Evolutionary conservation across 2,888 invertebrate genomes (phyloP).

Genomic region (Nymphalis c-album): DNA sequence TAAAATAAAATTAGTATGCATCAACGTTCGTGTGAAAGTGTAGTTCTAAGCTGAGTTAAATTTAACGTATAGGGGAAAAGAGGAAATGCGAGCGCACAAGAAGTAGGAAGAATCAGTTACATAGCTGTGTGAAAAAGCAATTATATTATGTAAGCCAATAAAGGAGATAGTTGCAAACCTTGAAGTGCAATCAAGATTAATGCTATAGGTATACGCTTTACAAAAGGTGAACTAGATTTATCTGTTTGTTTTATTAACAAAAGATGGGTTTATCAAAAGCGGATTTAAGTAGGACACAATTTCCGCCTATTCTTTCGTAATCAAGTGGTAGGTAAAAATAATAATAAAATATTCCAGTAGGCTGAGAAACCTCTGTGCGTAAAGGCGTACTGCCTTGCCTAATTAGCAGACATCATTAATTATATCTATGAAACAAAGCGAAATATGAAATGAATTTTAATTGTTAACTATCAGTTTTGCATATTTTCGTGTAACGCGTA

Average conservation of each 20-base stretch:
- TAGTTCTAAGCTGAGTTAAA: slow-evolving; percentile 7
- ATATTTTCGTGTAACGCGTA: not conserved
- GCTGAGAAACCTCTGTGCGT: slow-evolving; percentile 5
- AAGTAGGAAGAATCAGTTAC: slow-evolving; percentile 65
- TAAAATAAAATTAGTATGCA: no score
- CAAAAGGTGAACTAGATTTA: slow-evolving; percentile 48
- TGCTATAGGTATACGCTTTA: slow-evolving; percentile 39
- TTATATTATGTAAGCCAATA: slow-evolving; percentile 71
- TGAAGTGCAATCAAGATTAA: slow-evolving; percentile 55
- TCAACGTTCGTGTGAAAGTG: slow-evolving; percentile 3
- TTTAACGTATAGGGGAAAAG: slow-evolving; percentile 33
- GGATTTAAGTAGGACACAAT: slow-evolving; percentile 20
- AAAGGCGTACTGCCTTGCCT: not conserved
- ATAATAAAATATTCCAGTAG: slow-evolving; percentile 24
- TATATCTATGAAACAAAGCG: slow-evolving; percentile 3
- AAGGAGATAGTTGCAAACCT: slow-evolving; percentile 64
- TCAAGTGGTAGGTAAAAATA: slow-evolving; percentile 18
- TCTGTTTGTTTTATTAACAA: slow-evolving; percentile 52
- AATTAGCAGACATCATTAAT: slow-evolving; percentile 4
- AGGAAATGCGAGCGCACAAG: slow-evolving; percentile 60
- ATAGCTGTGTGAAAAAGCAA: slow-evolving; percentile 70
- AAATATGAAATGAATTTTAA: not conserved
- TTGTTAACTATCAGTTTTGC: not conserved
- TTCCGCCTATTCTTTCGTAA: slow-evolving; percentile 35
- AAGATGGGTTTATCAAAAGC: slow-evolving; percentile 42